Evolutionary conservation across 2,113 vertebrate species (phyloP).

Genomic region (Vanacampus margaritifer): DNA sequence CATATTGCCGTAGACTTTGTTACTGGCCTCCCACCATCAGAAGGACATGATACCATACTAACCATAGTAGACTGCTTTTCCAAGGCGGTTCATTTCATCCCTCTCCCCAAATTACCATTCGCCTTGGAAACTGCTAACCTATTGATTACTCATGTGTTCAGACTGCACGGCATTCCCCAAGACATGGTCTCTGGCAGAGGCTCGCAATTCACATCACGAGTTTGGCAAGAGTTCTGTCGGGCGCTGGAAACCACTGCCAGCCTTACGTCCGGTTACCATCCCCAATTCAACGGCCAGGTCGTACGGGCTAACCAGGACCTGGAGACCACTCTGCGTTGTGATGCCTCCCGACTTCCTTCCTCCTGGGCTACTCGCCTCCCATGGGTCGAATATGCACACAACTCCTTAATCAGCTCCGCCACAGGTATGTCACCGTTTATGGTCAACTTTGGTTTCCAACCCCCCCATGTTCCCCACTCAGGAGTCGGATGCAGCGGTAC

Average conservation of each 20-base stretch:
- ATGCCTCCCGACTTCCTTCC: no score
- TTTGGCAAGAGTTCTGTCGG: background rate
- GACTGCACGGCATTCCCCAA: background rate
- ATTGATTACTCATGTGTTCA: background rate
- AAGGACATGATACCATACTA: background rate
- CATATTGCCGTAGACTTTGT: background rate
- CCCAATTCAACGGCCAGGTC: no score
- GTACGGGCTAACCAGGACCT: background rate
- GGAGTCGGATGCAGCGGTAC: no score
- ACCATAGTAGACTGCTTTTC: background rate
- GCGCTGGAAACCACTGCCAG: background rate
- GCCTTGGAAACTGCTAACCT: background rate
- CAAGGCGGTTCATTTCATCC: background rate
- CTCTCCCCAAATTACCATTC: background rate
- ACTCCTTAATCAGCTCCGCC: no score
- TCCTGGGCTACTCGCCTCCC: no score
- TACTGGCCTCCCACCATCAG: background rate
- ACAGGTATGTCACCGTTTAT: no score
- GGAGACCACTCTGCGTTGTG: background rate
- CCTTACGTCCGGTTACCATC: background rate
- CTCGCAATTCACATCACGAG: background rate
- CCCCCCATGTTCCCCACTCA: no score
- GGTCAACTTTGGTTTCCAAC: no score
- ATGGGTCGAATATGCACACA: no score
- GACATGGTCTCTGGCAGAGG: background rate